These are phyloP conservation scores for Tapirus terrestris DNA, from an alignment of 2,113 vertebrate species.

Conservation along the genomic window DNA sequence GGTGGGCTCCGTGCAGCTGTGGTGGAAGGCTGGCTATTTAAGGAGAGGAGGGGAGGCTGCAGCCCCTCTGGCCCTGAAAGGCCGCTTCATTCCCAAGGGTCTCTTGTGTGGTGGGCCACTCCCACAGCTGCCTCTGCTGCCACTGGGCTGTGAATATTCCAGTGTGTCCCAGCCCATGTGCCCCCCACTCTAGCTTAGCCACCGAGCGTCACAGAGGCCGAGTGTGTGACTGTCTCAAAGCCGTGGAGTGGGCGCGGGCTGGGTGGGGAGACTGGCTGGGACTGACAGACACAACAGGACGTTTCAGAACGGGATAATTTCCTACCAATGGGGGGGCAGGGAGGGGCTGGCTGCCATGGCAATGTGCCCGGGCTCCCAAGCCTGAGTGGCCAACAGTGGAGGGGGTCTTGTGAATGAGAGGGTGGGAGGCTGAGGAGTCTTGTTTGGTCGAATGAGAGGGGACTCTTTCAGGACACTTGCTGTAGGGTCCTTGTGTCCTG, in stretches of 20 bases:
- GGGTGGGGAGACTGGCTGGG: constrained; percentile 68
- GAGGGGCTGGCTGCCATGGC: constrained; percentile 89
- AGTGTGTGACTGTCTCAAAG: constrained; percentile 79
- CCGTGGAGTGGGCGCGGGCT: constrained; percentile 66
- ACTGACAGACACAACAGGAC: constrained; percentile 85
- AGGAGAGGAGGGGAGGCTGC: constrained; percentile 62
- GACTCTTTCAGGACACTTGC: constrained; percentile 86
- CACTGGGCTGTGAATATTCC: constrained; percentile 82
- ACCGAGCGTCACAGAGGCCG: constrained; percentile 70
- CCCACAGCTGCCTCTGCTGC: constrained; percentile 50
- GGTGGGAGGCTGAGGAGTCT: constrained; percentile 77
- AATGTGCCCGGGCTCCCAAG: constrained; percentile 83
- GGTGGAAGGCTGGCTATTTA: constrained; percentile 67
- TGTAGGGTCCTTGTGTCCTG: constrained; percentile 85
- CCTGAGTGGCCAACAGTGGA: constrained; percentile 72
- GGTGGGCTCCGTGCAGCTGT: background rate
- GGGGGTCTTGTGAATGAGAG: constrained; percentile 73
- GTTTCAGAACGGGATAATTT: constrained; percentile 86
- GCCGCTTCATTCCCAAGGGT: constrained; percentile 78
- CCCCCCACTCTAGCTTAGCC: constrained; percentile 48
- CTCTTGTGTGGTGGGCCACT: constrained; percentile 72
- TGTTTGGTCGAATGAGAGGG: constrained; percentile 81
- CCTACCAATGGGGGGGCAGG: constrained; percentile 76
- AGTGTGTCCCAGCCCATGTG: constrained; percentile 71
- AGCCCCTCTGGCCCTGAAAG: constrained; percentile 74